These are phyloP conservation scores for Drepanosiphum platanoidis DNA, from an alignment of 2,888 invertebrate species.

Conservation along the genomic window DNA sequence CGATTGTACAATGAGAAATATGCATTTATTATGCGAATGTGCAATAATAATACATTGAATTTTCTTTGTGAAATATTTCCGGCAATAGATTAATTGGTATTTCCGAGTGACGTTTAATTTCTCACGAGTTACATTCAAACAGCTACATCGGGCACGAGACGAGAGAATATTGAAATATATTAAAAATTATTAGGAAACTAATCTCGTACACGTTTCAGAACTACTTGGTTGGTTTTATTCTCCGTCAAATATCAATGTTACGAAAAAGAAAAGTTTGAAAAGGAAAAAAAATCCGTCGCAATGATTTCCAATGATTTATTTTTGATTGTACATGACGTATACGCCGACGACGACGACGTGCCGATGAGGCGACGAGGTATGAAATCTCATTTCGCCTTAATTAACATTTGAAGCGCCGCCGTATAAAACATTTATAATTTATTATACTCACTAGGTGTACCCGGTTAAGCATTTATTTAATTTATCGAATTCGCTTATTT, in stretches of 20 bases:
- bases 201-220: background rate
- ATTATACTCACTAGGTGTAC: constrained; percentile 10
- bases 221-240: background rate
- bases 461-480: constrained; percentile 36
- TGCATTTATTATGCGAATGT: background rate
- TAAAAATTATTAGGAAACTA: background rate
- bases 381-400: background rate
- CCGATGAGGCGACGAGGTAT: background rate
- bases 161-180: background rate
- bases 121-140: background rate
- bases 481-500: constrained; percentile 40
- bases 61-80: too few relatives aligned
- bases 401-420: background rate
- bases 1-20: background rate
- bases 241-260: background rate
- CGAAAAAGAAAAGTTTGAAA: background rate
- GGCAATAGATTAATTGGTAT: background rate
- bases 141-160: background rate
- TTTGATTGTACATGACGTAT: background rate
- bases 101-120: background rate
- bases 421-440: constrained; percentile 38
- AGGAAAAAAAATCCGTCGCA: background rate
- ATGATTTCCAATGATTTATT: background rate
- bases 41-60: background rate
- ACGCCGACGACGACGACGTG: too few relatives aligned